phyloP scores from a whole-genome alignment of 2,113 vertebrate species.

The Nansenia antarctica region DNA sequence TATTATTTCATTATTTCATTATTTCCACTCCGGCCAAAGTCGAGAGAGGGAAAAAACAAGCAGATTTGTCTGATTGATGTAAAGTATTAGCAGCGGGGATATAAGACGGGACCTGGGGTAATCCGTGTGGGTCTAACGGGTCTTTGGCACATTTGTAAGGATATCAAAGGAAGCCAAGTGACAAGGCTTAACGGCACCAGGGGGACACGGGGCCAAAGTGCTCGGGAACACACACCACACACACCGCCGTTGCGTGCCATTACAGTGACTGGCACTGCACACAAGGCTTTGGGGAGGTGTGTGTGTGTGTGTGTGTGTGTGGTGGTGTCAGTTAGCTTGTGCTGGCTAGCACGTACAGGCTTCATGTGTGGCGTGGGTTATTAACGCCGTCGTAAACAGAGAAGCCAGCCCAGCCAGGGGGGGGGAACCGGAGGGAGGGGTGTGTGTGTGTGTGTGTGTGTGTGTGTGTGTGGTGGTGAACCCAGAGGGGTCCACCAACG shows the following conservation, averaged over 20 bases:
- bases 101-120: conserved; percentile 46
- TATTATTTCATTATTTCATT: no score
- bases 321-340: conserved; percentile 2
- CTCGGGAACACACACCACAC: not conserved
- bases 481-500: conserved; percentile 21
- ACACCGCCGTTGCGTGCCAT: conserved; percentile 15
- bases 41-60: conserved; percentile 26
- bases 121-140: no score
- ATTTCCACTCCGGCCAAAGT: conserved; percentile 51
- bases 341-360: not conserved
- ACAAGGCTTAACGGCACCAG: not conserved
- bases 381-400: conserved; percentile 54
- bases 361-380: conserved; percentile 40
- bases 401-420: conserved; percentile 51
- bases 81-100: conserved; percentile 42
- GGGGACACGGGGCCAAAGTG: conserved; percentile 6
- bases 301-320: no score
- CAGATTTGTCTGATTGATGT: conserved; percentile 36
- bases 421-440: no score
- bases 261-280: not conserved
- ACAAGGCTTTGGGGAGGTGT: conserved; percentile 3
- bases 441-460: no score
- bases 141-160: conserved; percentile 8
- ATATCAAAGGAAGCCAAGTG: conserved; percentile 18
- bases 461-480: no score